A percentile compares a stretch with the other conserved stretches of the same genome.
phyloP scores from a whole-genome alignment of 2,113 vertebrate genomes.

The Sisor rabdophorus region DNA sequence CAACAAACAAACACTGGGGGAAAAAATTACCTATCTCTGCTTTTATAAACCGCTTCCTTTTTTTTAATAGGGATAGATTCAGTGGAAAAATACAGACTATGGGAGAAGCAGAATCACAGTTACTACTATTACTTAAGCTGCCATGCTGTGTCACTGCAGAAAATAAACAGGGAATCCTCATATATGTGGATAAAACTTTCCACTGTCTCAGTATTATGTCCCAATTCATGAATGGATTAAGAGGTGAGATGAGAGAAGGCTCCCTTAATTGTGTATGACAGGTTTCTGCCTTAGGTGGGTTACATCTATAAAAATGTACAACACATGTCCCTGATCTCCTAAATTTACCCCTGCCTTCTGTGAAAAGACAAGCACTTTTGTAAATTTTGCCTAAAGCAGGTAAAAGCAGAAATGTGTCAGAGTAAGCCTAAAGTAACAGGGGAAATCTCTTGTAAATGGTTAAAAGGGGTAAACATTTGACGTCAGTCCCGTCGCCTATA shows the following conservation, averaged over 20 bases:
- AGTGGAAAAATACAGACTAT: conserved; percentile 37
- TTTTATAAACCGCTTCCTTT: conserved; percentile 22
- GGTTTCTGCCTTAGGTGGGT: conserved; percentile 13
- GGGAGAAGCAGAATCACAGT: background rate
- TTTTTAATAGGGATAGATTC: background rate
- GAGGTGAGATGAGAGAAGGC: conserved; percentile 1
- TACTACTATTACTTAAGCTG: background rate
- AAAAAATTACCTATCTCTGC: conserved; percentile 16
- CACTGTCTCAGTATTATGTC: background rate
- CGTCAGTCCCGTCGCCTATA: conserved; percentile 27
- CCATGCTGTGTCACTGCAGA: conserved; percentile 6
- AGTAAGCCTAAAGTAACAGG: conserved; percentile 40
- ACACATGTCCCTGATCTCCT: conserved; percentile 41
- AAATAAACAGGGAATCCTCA: conserved; percentile 31
- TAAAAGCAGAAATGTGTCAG: conserved; percentile 13
- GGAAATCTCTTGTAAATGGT: conserved; percentile 65
- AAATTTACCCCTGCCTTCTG: conserved; percentile 32
- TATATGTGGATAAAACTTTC: conserved; percentile 2
- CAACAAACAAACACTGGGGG: conserved; percentile 16
- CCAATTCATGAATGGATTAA: background rate
- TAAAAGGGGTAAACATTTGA: conserved; percentile 49
- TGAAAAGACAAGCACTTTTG: conserved; percentile 29
- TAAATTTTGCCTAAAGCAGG: conserved; percentile 26
- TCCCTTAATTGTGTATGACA: conserved; percentile 7
- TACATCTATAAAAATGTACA: conserved; percentile 18